phyloP scores from a whole-genome alignment of 2,888 invertebrate genomes.

The Ferdinandea cuprea region DNA sequence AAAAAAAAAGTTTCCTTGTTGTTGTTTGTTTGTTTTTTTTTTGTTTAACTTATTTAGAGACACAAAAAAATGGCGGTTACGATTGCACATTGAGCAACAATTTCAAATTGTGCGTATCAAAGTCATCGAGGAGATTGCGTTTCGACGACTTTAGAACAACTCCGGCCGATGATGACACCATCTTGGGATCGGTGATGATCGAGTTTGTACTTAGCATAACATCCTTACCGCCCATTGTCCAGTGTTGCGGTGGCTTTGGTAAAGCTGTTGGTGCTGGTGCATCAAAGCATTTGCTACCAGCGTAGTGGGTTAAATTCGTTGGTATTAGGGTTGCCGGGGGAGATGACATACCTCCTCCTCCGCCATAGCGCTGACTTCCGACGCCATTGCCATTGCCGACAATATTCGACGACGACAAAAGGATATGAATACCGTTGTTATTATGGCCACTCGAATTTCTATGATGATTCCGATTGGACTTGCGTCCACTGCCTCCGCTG shows the following conservation, averaged over 20 bases:
- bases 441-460: constrained; percentile 75
- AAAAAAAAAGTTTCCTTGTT: constrained; percentile 52
- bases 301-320: constrained; percentile 84
- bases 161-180: constrained; percentile 75
- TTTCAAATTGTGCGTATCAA: constrained; percentile 86
- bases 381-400: constrained; percentile 63
- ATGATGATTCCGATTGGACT: constrained; percentile 66
- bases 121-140: constrained; percentile 82
- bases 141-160: constrained; percentile 80
- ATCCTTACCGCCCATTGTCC: constrained; percentile 84
- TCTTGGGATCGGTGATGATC: constrained; percentile 69
- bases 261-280: constrained; percentile 91
- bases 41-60: constrained; percentile 47
- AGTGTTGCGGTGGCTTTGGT: constrained; percentile 91
- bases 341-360: constrained; percentile 77
- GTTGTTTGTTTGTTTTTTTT: constrained; percentile 61
- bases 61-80: constrained; percentile 78
- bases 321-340: constrained; percentile 81
- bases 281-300: constrained; percentile 92
- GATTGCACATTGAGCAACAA: constrained; percentile 86
- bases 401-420: constrained; percentile 64
- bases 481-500: constrained; percentile 68
- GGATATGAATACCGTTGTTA: constrained; percentile 75
- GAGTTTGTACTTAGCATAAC: constrained; percentile 72
- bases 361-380: constrained; percentile 67